Percentiles rank a stretch among this genome's conserved stretches.
Evolutionary conservation across 2,113 vertebrate genomes (phyloP).

Genomic region (Turdus rufiventris): DNA sequence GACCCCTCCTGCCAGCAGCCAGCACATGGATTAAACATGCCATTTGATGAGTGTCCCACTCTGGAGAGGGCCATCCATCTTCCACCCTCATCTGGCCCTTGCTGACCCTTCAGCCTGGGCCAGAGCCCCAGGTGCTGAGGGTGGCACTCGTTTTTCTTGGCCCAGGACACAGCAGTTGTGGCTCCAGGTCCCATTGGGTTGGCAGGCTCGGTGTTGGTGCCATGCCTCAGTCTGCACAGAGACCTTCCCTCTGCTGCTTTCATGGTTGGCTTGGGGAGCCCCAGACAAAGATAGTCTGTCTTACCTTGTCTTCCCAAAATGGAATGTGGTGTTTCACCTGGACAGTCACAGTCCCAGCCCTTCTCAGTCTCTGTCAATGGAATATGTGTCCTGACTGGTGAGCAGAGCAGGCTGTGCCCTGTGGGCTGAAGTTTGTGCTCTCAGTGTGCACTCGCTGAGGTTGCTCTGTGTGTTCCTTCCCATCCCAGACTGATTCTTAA

Average conservation of each 20-base stretch:
- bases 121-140: fast-evolving
- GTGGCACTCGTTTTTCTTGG: not conserved
- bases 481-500: not conserved
- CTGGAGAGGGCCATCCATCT: not conserved
- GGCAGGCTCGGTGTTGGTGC: not conserved
- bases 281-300: not conserved
- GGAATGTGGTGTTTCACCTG: not conserved
- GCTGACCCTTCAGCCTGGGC: not conserved
- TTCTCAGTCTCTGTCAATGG: not conserved
- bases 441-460: fast-evolving
- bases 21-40: not conserved
- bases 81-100: not conserved
- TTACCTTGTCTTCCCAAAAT: not conserved
- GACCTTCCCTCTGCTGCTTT: not conserved
- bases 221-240: not conserved
- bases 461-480: not conserved
- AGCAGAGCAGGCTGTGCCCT: not conserved
- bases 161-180: not conserved
- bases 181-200: not conserved
- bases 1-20: not conserved
- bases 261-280: not conserved
- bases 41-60: not conserved
- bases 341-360: not conserved
- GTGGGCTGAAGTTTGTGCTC: not conserved
- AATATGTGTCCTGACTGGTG: not conserved